Conservation (phyloP, 1,140 invertebrate species). For the Drosophila tropicalis region DNA sequence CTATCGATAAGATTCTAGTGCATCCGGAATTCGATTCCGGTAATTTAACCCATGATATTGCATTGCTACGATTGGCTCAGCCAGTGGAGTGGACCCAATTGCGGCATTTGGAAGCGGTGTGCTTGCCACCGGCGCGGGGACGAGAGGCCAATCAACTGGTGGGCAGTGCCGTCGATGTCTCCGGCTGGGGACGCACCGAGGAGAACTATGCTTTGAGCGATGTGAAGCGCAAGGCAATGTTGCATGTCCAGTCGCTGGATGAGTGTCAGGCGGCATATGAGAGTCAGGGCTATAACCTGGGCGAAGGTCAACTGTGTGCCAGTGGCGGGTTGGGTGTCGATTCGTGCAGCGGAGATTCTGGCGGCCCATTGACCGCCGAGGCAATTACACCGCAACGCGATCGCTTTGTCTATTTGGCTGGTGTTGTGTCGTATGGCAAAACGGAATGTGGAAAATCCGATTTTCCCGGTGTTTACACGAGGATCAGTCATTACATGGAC, state of each 20-base stretch:
- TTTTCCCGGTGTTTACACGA: constrained; percentile 58
- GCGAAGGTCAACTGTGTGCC: constrained; percentile 61
- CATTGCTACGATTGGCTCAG: constrained; percentile 87
- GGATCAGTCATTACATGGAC: constrained; percentile 55
- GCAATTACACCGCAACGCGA: constrained; percentile 34
- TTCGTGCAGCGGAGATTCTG: constrained; percentile 69
- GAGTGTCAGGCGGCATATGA: constrained; percentile 41
- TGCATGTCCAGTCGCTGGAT: constrained; percentile 43
- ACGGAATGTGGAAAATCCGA: constrained; percentile 32
- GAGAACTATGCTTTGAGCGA: constrained; percentile 52
- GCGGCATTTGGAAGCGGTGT: constrained; percentile 87
- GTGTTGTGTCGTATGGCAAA: constrained; percentile 57
- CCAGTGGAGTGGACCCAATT: constrained; percentile 83
- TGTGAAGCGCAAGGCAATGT: constrained; percentile 57
- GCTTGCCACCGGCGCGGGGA: constrained; percentile 86
- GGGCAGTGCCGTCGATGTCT: constrained; percentile 86
- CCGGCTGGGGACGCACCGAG: constrained; percentile 93
- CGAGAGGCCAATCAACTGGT: constrained; percentile 79
- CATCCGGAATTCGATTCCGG: constrained; percentile 33
- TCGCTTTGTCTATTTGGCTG: constrained; percentile 53
- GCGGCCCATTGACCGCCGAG: constrained; percentile 64
- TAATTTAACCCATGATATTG: constrained; percentile 87
- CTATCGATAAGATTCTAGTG: constrained; percentile 83
- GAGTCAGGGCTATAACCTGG: background rate
- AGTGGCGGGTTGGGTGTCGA: constrained; percentile 54